A percentile compares a stretch with the other conserved stretches of the same genome.
Conservation (phyloP, 2,113 vertebrate genomes). For the Tyrannus savana region DNA sequence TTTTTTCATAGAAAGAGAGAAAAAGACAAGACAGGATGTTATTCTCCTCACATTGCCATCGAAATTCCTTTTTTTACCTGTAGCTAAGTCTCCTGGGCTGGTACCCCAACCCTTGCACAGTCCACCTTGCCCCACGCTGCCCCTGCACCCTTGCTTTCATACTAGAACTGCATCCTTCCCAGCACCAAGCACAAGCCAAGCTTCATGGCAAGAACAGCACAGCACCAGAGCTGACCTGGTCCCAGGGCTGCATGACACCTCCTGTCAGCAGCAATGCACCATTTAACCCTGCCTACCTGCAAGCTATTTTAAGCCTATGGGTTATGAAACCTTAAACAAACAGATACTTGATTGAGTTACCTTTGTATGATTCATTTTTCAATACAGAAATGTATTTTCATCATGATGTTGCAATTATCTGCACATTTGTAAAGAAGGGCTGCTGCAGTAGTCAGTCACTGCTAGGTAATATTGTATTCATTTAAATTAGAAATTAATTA, state of each 20-base stretch:
- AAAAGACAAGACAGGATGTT: background rate
- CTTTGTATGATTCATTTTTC: background rate
- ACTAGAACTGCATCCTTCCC: background rate
- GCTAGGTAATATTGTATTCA: background rate
- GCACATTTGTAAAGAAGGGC: background rate
- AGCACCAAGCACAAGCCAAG: background rate
- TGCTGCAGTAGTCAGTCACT: background rate
- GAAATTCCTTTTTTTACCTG: background rate
- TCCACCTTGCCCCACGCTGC: accelerated
- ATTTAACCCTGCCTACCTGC: background rate
- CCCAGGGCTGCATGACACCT: background rate
- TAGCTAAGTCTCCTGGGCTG: background rate
- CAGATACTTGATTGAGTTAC: background rate
- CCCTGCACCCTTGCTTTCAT: background rate
- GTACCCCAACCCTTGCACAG: accelerated
- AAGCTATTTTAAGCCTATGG: background rate
- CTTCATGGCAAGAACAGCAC: background rate
- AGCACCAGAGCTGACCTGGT: accelerated
- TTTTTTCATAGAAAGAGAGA: background rate
- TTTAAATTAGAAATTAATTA: background rate
- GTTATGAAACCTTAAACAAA: background rate
- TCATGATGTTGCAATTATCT: background rate
- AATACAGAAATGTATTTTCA: background rate
- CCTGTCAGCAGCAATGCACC: background rate
- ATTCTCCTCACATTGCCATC: background rate